Base-by-base conservation (phyloP, 2,888 invertebrate species). In the Dolomedes plantarius region DNA sequence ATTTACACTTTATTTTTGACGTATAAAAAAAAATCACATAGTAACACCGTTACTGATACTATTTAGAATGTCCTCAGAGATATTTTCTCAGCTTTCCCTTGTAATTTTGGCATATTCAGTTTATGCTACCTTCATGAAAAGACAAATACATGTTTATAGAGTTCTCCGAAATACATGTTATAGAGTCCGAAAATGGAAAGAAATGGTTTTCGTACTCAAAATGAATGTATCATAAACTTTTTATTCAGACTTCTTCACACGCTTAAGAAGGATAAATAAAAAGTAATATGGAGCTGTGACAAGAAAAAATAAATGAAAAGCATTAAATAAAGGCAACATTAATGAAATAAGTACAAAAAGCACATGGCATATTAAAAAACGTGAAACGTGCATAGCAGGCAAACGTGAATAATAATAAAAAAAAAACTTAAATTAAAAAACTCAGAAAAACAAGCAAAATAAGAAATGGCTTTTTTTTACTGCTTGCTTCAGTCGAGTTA, bases 301-400 rank as follows among this genome's bases (percentile, higher is more conserved):
- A n/a, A n/a, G n/a, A n/a, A n/a, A n/a, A n/a, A 65, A 65, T 19
- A 65, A 65, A 16, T 1, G 65, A 65, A 31, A 28, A 16, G 11
- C 28, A 65, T 29, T 9, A 29, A 65, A 65, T 16, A 19, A 65
- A 31, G 28, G 65, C 67, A 67, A 32, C 36, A 67, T 19, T 7
- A 36, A 19, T 67, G n/a, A 67, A 32, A 23, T 19, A 65, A 65
- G n/a, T 2, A 67, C n/a, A 67, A 32, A 67, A 32, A 67, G n/a
- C 5, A 65, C 16, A 46, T 11, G 6, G 13, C 2, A 46, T 29
- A 69, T 28, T 41, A 65, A 79, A 19, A 64, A 71, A 72, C 41
- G 65, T 31, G 41, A 73, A 73, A 41, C 82, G 74, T 82, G 82
- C 82, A 82, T 46, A 41, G 69, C 75, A 76, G 64, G 71, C 74